Evolutionary conservation across 2,797 vertebrate genomes (phyloP).

Genomic region (Buphagus erythrorhynchus): DNA sequence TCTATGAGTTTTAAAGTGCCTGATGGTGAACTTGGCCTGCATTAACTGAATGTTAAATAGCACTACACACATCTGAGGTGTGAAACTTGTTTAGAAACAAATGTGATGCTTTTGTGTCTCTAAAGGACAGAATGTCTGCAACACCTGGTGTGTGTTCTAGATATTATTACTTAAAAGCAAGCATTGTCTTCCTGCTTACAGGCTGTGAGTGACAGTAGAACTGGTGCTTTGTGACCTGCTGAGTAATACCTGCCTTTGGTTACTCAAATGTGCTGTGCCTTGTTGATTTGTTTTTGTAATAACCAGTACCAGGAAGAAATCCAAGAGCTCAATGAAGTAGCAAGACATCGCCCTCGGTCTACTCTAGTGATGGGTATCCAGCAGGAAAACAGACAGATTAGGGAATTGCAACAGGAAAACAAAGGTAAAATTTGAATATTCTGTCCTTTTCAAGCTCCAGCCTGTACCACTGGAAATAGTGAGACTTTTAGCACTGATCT

Average conservation of each 20-base stretch:
- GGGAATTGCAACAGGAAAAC: constrained; percentile 96
- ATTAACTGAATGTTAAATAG: background rate
- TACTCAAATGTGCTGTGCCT: background rate
- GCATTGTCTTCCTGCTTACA: background rate
- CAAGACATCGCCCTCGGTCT: constrained; percentile 94
- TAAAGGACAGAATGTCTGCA: background rate
- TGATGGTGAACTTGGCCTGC: background rate
- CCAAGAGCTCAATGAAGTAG: constrained; percentile 94
- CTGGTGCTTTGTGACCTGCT: background rate
- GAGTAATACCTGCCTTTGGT: background rate
- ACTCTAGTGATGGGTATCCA: constrained; percentile 96
- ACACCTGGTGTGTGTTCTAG: background rate
- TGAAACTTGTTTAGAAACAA: background rate
- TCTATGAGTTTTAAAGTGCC: background rate
- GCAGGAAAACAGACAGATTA: constrained; percentile 96
- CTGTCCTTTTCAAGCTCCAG: background rate
- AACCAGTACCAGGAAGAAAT: constrained; percentile 97
- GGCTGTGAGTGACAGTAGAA: background rate
- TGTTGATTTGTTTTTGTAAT: background rate
- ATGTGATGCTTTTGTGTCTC: background rate
- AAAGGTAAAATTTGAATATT: constrained; percentile 82
- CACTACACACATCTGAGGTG: background rate
- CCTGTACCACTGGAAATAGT: background rate
- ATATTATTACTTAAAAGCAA: background rate
- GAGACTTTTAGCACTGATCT: background rate